Conservation (phyloP, 2,888 invertebrate genomes). For the Heliconius aoede region DNA sequence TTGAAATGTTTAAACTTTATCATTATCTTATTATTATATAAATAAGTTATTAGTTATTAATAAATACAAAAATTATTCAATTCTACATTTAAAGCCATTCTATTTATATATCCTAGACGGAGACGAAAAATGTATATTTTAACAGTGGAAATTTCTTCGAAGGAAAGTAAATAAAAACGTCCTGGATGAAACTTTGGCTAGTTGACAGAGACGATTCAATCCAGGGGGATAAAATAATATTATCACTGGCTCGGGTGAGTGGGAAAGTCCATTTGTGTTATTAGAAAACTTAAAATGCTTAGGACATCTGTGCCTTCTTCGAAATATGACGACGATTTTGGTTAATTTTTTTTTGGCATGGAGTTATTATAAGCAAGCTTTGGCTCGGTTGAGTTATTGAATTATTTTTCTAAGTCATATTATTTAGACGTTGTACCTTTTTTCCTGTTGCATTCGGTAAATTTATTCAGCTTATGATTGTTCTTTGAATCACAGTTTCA, state of each 20-base stretch:
- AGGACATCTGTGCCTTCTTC: constrained; percentile 53
- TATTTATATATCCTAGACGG: constrained; percentile 32
- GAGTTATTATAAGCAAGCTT: constrained; percentile 27
- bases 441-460: background rate
- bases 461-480: background rate
- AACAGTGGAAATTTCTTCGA: constrained; percentile 48
- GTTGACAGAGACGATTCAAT: constrained; percentile 56
- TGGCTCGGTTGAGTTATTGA: constrained; percentile 21
- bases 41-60: background rate
- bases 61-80: background rate
- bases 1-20: background rate
- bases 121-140: constrained; percentile 41
- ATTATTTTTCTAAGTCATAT: constrained; percentile 6
- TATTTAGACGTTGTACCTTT: constrained; percentile 13
- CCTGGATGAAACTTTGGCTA: constrained; percentile 53
- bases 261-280: constrained; percentile 65
- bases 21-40: no score
- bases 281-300: constrained; percentile 59
- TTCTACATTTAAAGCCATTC: background rate
- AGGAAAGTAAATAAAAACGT: constrained; percentile 54
- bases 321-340: constrained; percentile 45
- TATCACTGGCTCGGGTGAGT: constrained; percentile 58
- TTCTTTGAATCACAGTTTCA: background rate
- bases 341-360: constrained; percentile 42
- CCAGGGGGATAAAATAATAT: constrained; percentile 62